These are phyloP conservation scores for Tamandua tetradactyla DNA, from an alignment of 2,797 vertebrate genomes.

Conservation along the genomic window DNA sequence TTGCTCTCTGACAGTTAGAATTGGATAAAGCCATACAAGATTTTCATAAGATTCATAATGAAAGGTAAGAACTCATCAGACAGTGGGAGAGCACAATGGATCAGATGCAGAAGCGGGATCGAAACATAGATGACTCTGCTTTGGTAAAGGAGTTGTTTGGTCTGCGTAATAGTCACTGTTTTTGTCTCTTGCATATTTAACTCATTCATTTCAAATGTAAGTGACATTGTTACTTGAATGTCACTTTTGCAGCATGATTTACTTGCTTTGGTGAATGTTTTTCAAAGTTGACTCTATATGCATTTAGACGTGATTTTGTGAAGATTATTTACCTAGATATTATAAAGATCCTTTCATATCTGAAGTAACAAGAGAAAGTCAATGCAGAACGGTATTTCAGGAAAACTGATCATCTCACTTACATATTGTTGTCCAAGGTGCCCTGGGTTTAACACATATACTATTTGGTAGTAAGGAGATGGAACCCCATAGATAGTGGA, in stretches of 20 bases:
- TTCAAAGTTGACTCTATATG: neutral
- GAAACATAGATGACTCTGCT: conserved; percentile 91
- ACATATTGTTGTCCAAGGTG: neutral
- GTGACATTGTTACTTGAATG: conserved; percentile 49
- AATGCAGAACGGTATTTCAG: neutral
- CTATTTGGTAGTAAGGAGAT: neutral
- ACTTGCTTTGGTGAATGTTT: conserved; percentile 39
- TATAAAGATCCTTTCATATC: neutral
- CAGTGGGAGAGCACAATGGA: conserved; percentile 95
- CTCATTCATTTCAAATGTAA: conserved; percentile 47
- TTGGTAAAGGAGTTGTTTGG: conserved; percentile 86
- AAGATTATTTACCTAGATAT: conserved; percentile 1
- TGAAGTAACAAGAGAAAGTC: conserved; percentile 21
- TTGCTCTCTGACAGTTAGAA: conserved; percentile 88
- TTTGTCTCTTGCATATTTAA: conserved; percentile 52
- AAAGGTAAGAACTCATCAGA: conserved; percentile 92
- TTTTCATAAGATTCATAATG: conserved; percentile 90
- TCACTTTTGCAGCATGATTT: conserved; percentile 28
- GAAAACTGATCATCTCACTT: neutral
- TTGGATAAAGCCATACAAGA: conserved; percentile 93
- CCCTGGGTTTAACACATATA: neutral
- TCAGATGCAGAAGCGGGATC: conserved; percentile 93
- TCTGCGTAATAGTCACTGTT: neutral
- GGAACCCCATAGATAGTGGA: neutral
- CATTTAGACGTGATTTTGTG: conserved; percentile 36